Conservation (phyloP, 2,797 vertebrate species). For the Amblyraja radiata region DNA sequence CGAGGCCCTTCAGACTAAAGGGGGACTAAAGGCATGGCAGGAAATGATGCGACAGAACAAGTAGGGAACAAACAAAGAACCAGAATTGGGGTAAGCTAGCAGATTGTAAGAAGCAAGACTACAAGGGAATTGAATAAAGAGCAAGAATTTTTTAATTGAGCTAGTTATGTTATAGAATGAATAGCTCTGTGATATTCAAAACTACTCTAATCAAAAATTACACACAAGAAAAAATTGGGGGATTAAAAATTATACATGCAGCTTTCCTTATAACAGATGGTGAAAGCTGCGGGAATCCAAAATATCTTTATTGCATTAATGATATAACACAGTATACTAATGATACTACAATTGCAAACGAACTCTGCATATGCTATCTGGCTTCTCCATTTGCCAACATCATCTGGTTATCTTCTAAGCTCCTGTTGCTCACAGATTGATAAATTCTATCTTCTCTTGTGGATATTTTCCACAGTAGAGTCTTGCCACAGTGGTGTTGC, state of each 20-base stretch:
- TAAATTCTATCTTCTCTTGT: slow-evolving; percentile 1
- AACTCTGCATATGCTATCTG: slow-evolving; percentile 21
- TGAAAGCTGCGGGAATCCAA: slow-evolving; percentile 20
- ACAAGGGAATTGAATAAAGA: neutral
- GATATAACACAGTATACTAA: slow-evolving; percentile 10
- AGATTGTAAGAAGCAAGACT: neutral
- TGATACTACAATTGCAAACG: slow-evolving; percentile 19
- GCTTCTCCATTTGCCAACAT: neutral
- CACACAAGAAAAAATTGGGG: neutral
- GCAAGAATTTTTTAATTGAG: neutral
- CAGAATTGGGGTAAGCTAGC: neutral
- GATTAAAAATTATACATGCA: neutral
- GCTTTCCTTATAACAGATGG: slow-evolving; percentile 25
- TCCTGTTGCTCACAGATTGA: slow-evolving; percentile 18
- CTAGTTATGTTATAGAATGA: neutral
- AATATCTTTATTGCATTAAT: slow-evolving; percentile 32
- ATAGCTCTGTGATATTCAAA: slow-evolving; percentile 10
- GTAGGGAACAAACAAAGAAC: neutral
- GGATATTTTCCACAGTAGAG: neutral
- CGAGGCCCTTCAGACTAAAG: neutral
- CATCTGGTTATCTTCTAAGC: neutral
- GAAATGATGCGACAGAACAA: neutral
- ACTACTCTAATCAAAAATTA: slow-evolving; percentile 5
- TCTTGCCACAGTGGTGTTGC: neutral
- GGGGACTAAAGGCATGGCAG: neutral